Base-by-base conservation (phyloP, 2,797 vertebrate genomes). In the Galago senegalensis region DNA sequence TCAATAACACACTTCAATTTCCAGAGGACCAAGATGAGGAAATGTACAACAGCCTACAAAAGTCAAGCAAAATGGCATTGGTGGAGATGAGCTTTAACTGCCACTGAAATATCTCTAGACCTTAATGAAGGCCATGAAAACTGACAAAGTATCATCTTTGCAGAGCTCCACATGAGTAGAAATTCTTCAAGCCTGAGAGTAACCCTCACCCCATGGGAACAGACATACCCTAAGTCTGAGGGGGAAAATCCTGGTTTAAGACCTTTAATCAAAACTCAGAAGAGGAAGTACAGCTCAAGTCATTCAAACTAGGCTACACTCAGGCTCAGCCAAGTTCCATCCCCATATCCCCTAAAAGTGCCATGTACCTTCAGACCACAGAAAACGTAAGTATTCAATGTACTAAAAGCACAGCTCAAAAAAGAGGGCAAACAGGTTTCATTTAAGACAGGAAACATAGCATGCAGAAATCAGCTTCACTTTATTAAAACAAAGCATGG, bases 401-500 rank as follows among this genome's bases (percentile, higher is more conserved):
- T 93, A 61, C 40, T 81, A 80, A 86, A 96, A 82, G 11, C 58
- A 27, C n/a, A 95, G 25, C 16, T 88, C 69, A 80, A 72, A 63
- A 3, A 75, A 17, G 58, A 75, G 58, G 25, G 20, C 46, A 80
- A 80, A 60, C 13, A 84, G 14, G 18, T 23, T 3, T 79, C 14
- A 11, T 87, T 87, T 63, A 87, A 67, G 56, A 67, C 63, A 65
- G 16, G 27, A 85, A 91, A 29, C 3, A 6, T 69, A 12, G 61
- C 46, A 79, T 23, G 31, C 2, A 87, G 34, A 88, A 95, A 88
- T 60, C 23, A 58, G 58, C 40, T 96, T 87, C 27, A 60, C 17
- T 63, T 88, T 88, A 81, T 81, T 76, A 76, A 80, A 85, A 93
- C 53, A 94, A 93, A 87, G 31, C 72, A 72, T 53, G 87, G 18